These are phyloP conservation scores for Frankliniella fusca DNA, from an alignment of 2,888 invertebrate genomes.

Conservation along the genomic window DNA sequence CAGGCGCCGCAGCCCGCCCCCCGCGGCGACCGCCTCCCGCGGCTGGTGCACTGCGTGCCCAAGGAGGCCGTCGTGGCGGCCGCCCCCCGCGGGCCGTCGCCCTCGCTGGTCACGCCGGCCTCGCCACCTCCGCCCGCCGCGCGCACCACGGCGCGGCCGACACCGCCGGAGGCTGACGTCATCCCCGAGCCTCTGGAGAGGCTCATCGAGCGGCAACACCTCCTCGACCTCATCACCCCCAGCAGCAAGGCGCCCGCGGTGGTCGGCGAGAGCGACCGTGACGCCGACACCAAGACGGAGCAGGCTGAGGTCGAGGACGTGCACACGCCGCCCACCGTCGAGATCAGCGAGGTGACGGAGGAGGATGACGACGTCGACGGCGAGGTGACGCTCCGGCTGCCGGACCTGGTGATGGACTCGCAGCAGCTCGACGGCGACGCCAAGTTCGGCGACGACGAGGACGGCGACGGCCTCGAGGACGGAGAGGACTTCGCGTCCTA, in stretches of 20 bases:
- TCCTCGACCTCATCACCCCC: conserved; percentile 33
- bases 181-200: conserved; percentile 34
- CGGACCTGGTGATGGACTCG: conserved; percentile 53
- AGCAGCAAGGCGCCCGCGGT: conserved; percentile 19
- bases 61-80: conserved; percentile 45
- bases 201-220: conserved; percentile 32
- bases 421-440: conserved; percentile 46
- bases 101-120: not conserved
- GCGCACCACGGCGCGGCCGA: not conserved
- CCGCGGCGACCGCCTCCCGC: conserved; percentile 51
- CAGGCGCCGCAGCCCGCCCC: conserved; percentile 41
- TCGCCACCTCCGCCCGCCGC: not conserved
- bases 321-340: conserved; percentile 13
- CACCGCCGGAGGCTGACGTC: not conserved
- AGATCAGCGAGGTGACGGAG: conserved; percentile 14
- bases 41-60: conserved; percentile 68
- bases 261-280: not conserved
- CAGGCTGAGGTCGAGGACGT: not conserved
- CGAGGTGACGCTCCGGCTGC: conserved; percentile 53
- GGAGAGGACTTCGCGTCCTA: conserved; percentile 47
- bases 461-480: conserved; percentile 46
- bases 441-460: conserved; percentile 48
- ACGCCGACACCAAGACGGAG: not conserved
- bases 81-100: not conserved
- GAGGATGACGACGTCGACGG: conserved; percentile 45